Base-by-base conservation (phyloP, 2,113 vertebrate genomes). In the Gulo gulo region DNA sequence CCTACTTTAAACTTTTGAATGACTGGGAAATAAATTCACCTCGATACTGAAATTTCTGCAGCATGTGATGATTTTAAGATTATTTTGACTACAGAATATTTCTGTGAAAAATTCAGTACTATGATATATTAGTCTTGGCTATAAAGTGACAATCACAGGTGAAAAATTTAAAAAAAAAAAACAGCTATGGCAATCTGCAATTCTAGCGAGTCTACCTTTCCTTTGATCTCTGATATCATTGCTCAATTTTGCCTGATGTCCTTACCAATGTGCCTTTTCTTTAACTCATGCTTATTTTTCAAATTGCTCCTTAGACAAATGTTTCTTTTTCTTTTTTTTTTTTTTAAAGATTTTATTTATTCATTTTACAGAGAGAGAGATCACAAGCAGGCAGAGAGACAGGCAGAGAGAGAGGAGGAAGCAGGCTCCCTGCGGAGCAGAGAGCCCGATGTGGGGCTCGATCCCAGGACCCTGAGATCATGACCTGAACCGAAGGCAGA, bases 301-400 rank as follows among this genome's bases (percentile, higher is more conserved):
- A 96, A 95, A 86, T 94, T 11, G 39, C 50, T 95, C 36, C 76
- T 89, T 98, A 95, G 36, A 95, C 55, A 97, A 82, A 82, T 94
- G 67, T 74, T 93, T 88, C 71, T 81, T n/a, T n/a, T n/a, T n/a
- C n/a, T n/a, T n/a, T n/a, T n/a, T n/a, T n/a, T n/a, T n/a, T n/a
- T n/a, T n/a, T n/a, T n/a, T n/a, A n/a, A n/a, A n/a, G n/a, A n/a
- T n/a, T n/a, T n/a, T n/a, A n/a, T n/a, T n/a, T n/a, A n/a, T n/a
- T n/a, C n/a, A n/a, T n/a, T n/a, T n/a, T n/a, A n/a, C n/a, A n/a
- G n/a, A n/a, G n/a, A n/a, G n/a, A n/a, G n/a, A n/a, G n/a, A n/a
- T n/a, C n/a, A n/a, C n/a, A n/a, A n/a, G n/a, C n/a, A n/a, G n/a
- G n/a, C n/a, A n/a, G n/a, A n/a, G n/a, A n/a, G n/a, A n/a, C n/a